A percentile compares a stretch with the other conserved stretches of the same genome.
Conservation (phyloP, 2,113 vertebrate genomes). For the Thomomys bottae region DNA sequence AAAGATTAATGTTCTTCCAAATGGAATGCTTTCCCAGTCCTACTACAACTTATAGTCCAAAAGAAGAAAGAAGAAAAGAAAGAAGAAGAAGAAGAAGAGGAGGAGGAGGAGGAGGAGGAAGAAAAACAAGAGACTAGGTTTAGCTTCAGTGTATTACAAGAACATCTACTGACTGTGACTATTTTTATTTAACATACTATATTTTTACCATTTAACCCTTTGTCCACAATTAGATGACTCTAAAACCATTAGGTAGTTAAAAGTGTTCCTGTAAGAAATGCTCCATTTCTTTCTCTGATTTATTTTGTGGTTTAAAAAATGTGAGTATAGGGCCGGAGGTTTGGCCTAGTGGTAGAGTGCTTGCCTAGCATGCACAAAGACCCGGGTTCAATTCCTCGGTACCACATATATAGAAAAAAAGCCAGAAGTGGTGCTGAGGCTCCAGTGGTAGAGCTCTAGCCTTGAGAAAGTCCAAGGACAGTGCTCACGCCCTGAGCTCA, state of each 20-base stretch:
- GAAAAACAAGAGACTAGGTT: no score
- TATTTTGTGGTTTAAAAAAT: conserved; percentile 9
- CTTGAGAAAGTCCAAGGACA: no score
- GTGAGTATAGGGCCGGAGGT: no score
- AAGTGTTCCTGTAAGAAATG: conserved; percentile 7
- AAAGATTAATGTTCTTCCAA: neutral
- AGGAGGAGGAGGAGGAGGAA: no score
- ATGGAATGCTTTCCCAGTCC: conserved; percentile 13
- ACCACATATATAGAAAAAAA: no score
- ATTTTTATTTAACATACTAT: conserved; percentile 24
- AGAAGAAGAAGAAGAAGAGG: no score
- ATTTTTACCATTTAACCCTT: conserved; percentile 17
- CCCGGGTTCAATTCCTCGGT: no score
- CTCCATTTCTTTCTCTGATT: neutral
- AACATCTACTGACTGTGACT: conserved; percentile 25
- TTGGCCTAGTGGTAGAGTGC: no score
- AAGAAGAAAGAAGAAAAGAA: conserved; percentile 18
- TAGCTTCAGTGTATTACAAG: neutral
- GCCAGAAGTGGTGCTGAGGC: no score
- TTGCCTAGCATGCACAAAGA: no score
- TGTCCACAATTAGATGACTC: neutral
- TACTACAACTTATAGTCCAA: conserved; percentile 1
- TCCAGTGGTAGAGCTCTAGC: no score
- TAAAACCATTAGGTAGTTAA: conserved; percentile 32
- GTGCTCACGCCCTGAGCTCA: no score